Evolutionary conservation across 2,797 vertebrate genomes (phyloP).

Genomic region (Takifugu ocellatus): DNA sequence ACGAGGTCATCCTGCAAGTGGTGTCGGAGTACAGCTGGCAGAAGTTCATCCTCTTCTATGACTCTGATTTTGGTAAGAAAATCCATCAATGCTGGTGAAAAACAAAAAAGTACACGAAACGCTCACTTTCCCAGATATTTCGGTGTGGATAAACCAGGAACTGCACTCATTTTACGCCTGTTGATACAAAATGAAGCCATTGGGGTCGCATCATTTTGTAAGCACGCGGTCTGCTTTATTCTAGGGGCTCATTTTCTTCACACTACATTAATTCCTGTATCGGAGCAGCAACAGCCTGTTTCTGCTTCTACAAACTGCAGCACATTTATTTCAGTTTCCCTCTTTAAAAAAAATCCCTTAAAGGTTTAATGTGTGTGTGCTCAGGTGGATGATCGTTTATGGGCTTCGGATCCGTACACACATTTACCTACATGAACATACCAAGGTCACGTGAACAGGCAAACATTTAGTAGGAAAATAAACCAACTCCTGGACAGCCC

Average conservation of each 20-base stretch:
- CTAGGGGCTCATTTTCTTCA: slow-evolving; percentile 32
- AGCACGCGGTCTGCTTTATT: slow-evolving; percentile 8
- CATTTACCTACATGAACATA: too few species aligned
- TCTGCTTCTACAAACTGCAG: slow-evolving; percentile 32
- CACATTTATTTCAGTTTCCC: slow-evolving; percentile 5
- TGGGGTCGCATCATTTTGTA: too few species aligned
- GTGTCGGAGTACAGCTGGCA: slow-evolving; percentile 97
- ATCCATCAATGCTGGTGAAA: background rate
- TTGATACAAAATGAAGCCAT: background rate
- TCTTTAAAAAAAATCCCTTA: slow-evolving; percentile 1
- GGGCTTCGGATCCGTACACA: too few species aligned
- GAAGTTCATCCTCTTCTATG: slow-evolving; percentile 98
- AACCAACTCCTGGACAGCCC: too few species aligned
- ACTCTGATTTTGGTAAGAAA: slow-evolving; percentile 90
- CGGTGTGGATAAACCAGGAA: background rate
- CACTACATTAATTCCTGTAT: slow-evolving; percentile 56
- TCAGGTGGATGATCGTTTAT: background rate
- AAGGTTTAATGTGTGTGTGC: background rate
- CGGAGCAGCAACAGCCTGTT: slow-evolving; percentile 37
- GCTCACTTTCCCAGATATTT: too few species aligned
- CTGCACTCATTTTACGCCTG: slow-evolving; percentile 1
- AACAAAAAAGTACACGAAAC: background rate
- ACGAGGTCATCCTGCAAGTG: slow-evolving; percentile 95
- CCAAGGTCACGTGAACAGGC: too few species aligned
- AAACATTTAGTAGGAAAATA: too few species aligned